Evolutionary conservation across 2,113 vertebrate genomes (phyloP), one percentile per base, ranked within the genome.

Genomic region (Plectropomus leopardus): DNA sequence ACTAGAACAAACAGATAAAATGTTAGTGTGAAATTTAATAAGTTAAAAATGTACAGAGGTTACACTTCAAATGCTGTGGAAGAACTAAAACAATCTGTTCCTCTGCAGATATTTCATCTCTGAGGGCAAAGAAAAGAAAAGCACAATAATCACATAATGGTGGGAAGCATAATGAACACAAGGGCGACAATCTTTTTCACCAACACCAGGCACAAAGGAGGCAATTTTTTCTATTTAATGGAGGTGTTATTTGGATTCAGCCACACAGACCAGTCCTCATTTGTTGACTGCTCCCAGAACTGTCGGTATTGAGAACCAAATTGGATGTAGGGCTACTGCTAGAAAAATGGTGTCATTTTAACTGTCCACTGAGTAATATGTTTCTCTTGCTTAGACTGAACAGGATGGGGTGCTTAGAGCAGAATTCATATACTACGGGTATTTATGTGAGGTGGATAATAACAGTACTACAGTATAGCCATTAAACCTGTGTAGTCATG

Each of bases 291-390:
- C 66, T 85, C 61, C 11, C 55, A 47, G 70, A 78, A 74, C 57
- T 76, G 79, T 84, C 19, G 32, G 78, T 40, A 85, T 67, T 71
- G 48, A 82, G 59, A 87, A 81, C 58, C 69, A 85, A 88, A 87
- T 77, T 82, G 85, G 75, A 85, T 69, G 32, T 69, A 70, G 15
- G n/a, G 59, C 11, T 61, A 69, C 65, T 16, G 68, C 47, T 53
- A 53, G 63, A 80, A 90, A 86, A 84, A 87, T 77, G 10, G 54
- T 72, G 80, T 83, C 9, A 92, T 88, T 89, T 86, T 67, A 81
- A 69, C 70, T 63, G 72, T 85, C 51, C 26, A 44, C 68, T 40
- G 21, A 69, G 73, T 32, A 76, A 85, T 68, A 50, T 48, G 36
- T 70, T 68, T 65, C 7, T 79, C 28, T 60, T 30, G 5, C 36